These are phyloP conservation scores for Lindbergichthys nudifrons DNA, from an alignment of 2,797 vertebrate species.

Conservation along the genomic window DNA sequence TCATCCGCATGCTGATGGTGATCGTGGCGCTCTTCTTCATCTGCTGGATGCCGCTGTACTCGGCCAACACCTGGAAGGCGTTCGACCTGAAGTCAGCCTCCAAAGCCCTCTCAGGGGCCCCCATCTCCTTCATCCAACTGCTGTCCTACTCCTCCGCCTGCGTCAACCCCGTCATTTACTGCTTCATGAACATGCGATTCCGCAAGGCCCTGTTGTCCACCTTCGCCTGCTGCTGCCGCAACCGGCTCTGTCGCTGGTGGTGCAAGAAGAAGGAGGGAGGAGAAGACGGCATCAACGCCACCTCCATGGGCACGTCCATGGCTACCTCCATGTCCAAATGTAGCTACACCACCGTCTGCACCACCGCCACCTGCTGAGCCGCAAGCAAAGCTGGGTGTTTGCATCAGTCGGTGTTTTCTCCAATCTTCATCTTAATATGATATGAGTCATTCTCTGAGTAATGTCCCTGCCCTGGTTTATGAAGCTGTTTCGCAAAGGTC, in stretches of 20 bases:
- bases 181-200: constrained; percentile 97
- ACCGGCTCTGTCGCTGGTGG: constrained; percentile 61
- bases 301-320: constrained; percentile 75
- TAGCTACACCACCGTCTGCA: constrained; percentile 95
- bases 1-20: constrained; percentile 95
- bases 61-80: constrained; percentile 93
- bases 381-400: neutral
- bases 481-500: constrained; percentile 53
- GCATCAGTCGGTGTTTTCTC: constrained; percentile 22
- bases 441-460: constrained; percentile 56
- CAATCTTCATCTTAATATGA: constrained; percentile 41
- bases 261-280: constrained; percentile 55
- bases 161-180: constrained; percentile 95
- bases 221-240: constrained; percentile 83
- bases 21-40: constrained; percentile 94
- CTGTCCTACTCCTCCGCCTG: constrained; percentile 91
- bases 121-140: constrained; percentile 97
- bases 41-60: constrained; percentile 94
- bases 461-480: constrained; percentile 31
- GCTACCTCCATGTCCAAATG: constrained; percentile 90
- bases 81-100: constrained; percentile 85
- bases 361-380: constrained; percentile 84
- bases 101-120: constrained; percentile 86
- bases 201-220: constrained; percentile 89
- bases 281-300: constrained; percentile 65